phyloP scores from a whole-genome alignment of 2,113 vertebrate genomes.

The Odontesthes bonariensis region DNA sequence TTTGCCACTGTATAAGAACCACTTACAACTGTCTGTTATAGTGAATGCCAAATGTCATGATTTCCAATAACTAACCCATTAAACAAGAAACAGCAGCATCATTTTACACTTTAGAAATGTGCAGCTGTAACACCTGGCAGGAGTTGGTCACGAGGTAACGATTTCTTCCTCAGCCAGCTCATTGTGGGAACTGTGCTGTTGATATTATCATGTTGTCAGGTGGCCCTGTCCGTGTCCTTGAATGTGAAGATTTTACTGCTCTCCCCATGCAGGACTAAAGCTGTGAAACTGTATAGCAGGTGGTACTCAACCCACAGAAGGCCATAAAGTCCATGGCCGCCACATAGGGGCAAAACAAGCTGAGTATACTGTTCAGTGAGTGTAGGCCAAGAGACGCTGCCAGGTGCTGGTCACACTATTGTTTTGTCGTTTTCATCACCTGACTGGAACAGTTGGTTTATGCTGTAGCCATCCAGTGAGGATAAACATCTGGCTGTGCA shows the following conservation, averaged over 20 bases:
- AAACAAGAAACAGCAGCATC: not conserved
- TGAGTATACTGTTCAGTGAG: slow-evolving; percentile 43
- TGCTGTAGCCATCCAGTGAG: slow-evolving; percentile 36
- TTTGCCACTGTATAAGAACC: not conserved
- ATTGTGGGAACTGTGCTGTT: slow-evolving; percentile 51
- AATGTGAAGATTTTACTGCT: slow-evolving; percentile 44
- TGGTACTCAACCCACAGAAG: slow-evolving; percentile 58
- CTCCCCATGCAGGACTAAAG: slow-evolving; percentile 37
- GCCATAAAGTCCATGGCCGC: slow-evolving; percentile 46
- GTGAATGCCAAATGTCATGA: not conserved
- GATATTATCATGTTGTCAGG: slow-evolving; percentile 47
- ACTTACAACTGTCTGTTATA: not conserved
- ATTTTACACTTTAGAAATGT: not conserved
- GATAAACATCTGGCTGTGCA: slow-evolving; percentile 61
- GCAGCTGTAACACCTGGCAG: not conserved
- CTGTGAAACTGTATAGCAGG: slow-evolving; percentile 42
- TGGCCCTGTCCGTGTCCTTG: slow-evolving; percentile 59
- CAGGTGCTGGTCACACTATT: slow-evolving; percentile 66
- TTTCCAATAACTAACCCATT: not conserved
- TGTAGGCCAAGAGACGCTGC: slow-evolving; percentile 31
- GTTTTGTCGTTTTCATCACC: slow-evolving; percentile 64
- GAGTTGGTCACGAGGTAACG: not conserved
- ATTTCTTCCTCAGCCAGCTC: not conserved
- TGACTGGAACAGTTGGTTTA: slow-evolving; percentile 67
- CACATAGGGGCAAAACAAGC: slow-evolving; percentile 64